Conservation (phyloP, 1,140 invertebrate species). For the Polypedilum pembai region DNA sequence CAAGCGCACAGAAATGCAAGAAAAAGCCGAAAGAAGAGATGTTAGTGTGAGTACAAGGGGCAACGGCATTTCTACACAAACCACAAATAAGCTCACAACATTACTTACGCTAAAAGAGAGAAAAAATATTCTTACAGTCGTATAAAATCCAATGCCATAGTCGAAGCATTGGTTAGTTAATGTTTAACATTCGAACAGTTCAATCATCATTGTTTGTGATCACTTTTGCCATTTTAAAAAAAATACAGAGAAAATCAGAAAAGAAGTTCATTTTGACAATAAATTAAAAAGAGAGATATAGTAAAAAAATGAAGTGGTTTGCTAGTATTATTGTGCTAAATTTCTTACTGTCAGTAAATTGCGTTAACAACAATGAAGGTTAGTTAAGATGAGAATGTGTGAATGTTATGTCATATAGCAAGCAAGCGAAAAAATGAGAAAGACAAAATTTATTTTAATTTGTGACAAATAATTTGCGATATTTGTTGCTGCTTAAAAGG, state of each 20-base stretch:
- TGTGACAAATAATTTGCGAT: background rate
- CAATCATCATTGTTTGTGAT: background rate
- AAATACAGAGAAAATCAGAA: background rate
- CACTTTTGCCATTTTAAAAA: conserved; percentile 10
- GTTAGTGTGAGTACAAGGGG: background rate
- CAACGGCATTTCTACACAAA: background rate
- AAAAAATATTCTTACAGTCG: background rate
- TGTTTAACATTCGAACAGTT: background rate
- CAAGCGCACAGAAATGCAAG: background rate
- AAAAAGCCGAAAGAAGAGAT: background rate
- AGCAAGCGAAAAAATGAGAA: background rate
- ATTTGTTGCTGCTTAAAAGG: background rate
- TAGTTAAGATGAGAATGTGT: background rate
- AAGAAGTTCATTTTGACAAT: background rate
- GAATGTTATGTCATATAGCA: background rate
- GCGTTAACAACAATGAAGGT: background rate
- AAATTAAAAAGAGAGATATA: background rate
- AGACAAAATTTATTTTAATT: background rate
- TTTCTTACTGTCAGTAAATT: background rate
- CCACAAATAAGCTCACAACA: background rate
- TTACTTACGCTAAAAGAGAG: background rate
- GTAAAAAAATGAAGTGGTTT: background rate
- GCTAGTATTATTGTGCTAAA: background rate
- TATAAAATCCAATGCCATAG: conserved; percentile 20
- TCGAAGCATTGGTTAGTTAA: background rate